Evolutionary conservation across 2,888 invertebrate genomes (phyloP).

Genomic region (Troides aeacus): DNA sequence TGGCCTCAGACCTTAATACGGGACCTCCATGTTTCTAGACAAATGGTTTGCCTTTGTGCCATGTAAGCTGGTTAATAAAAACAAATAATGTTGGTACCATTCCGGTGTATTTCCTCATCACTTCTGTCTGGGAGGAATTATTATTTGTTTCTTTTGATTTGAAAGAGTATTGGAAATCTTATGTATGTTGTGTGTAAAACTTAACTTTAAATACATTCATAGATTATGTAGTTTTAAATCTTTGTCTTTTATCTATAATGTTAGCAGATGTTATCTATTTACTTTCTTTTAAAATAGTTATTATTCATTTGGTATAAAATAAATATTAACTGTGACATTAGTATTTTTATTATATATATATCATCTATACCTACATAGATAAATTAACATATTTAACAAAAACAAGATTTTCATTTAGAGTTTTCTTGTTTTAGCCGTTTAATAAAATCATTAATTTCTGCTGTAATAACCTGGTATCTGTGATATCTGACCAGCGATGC

Average conservation of each 20-base stretch:
- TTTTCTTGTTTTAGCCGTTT: conserved; percentile 49
- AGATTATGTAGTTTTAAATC: conserved; percentile 39
- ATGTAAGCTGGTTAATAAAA: too few species aligned
- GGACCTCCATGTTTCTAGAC: too few species aligned
- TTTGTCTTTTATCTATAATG: conserved; percentile 41
- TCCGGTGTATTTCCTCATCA: conserved; percentile 40
- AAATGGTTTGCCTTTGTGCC: too few species aligned
- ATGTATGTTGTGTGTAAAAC: conserved; percentile 5
- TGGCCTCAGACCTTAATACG: too few species aligned
- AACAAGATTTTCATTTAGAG: conserved; percentile 17
- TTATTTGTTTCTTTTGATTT: conserved; percentile 28
- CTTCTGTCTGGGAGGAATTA: conserved; percentile 39
- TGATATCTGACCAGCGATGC: conserved; percentile 71
- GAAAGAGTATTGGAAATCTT: not conserved
- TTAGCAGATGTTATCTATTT: conserved; percentile 50
- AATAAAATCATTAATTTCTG: conserved; percentile 61
- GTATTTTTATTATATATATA: conserved; percentile 31
- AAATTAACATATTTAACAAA: not conserved
- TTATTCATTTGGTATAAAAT: conserved; percentile 65
- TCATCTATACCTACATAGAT: not conserved
- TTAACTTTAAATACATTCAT: conserved; percentile 19
- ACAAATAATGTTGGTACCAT: conserved; percentile 42
- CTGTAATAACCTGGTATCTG: conserved; percentile 70
- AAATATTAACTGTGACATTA: conserved; percentile 55
- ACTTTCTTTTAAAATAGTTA: conserved; percentile 51